Evolutionary conservation across 2,113 vertebrate genomes (phyloP).

Genomic region (Baryphthengus martii): DNA sequence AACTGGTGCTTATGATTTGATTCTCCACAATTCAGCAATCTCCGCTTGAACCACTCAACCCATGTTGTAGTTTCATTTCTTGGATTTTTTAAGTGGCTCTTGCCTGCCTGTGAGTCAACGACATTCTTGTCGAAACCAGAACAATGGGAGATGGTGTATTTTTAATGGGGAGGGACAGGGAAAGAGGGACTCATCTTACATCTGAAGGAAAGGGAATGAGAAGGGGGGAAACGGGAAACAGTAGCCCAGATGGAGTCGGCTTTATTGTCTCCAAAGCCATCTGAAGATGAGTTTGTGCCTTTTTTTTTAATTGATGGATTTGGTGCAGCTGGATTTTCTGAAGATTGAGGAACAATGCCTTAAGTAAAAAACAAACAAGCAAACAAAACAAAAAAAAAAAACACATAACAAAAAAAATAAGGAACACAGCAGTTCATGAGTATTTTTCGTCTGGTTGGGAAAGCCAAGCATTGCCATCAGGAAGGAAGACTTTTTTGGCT

Average conservation of each 20-base stretch:
- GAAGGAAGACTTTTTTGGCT: slow-evolving; percentile 58
- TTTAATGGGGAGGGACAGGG: slow-evolving; percentile 50
- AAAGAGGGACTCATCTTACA: slow-evolving; percentile 26
- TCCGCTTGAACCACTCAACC: slow-evolving; percentile 73
- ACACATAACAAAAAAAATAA: neutral
- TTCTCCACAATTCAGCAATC: slow-evolving; percentile 70
- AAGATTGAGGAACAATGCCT: slow-evolving; percentile 81
- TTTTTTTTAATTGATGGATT: slow-evolving; percentile 79
- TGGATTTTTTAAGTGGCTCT: slow-evolving; percentile 63
- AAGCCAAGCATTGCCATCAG: slow-evolving; percentile 54
- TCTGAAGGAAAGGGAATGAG: slow-evolving; percentile 34
- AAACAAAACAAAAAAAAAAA: neutral
- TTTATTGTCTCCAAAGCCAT: slow-evolving; percentile 71
- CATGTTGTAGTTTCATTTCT: slow-evolving; percentile 71
- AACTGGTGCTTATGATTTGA: slow-evolving; percentile 80
- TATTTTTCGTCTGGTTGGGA: slow-evolving; percentile 48
- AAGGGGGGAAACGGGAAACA: neutral
- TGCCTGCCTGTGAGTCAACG: slow-evolving; percentile 59
- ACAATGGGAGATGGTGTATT: slow-evolving; percentile 10
- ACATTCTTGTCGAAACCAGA: neutral
- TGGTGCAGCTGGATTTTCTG: slow-evolving; percentile 77
- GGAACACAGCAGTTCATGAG: slow-evolving; percentile 48
- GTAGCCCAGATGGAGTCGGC: slow-evolving; percentile 67
- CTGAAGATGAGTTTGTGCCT: slow-evolving; percentile 84
- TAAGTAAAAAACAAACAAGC: slow-evolving; percentile 68